Conservation (phyloP, 2,797 vertebrate species). For the Sciurus carolinensis region DNA sequence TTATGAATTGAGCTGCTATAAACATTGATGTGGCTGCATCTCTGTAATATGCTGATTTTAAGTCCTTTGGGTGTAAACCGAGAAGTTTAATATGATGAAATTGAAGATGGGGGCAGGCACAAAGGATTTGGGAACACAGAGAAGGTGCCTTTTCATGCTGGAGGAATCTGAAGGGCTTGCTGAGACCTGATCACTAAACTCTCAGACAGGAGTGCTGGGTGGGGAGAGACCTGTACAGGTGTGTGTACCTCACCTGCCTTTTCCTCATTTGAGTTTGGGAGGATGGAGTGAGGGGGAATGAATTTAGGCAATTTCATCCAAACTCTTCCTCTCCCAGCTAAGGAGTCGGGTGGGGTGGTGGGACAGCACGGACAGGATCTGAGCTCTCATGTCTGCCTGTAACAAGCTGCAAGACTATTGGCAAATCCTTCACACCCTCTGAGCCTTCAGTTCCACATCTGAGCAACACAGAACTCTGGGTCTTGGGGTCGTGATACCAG, state of each 20-base stretch:
- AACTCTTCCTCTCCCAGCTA: neutral
- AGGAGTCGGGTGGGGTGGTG: fast-evolving
- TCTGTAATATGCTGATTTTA: too few relatives aligned
- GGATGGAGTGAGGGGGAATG: neutral
- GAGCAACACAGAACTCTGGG: neutral
- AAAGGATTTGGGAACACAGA: neutral
- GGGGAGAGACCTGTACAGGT: neutral
- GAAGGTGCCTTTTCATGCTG: neutral
- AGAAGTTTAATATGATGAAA: neutral
- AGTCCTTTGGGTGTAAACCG: too few relatives aligned
- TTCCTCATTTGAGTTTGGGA: neutral
- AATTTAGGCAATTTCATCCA: neutral
- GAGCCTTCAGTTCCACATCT: neutral
- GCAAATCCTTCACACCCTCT: neutral
- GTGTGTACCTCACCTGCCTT: neutral
- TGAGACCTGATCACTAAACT: neutral
- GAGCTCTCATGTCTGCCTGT: neutral
- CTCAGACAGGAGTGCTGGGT: neutral
- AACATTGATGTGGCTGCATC: too few relatives aligned
- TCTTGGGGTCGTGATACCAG: fast-evolving
- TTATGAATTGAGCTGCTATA: too few relatives aligned
- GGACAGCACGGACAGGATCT: neutral
- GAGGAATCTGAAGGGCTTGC: neutral
- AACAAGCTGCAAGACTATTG: neutral
- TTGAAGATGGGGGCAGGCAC: neutral